A percentile compares a stretch with the other conserved stretches of the same genome.
phyloP scores from a whole-genome alignment of 2,113 vertebrate species.

The Grantiella picta region DNA sequence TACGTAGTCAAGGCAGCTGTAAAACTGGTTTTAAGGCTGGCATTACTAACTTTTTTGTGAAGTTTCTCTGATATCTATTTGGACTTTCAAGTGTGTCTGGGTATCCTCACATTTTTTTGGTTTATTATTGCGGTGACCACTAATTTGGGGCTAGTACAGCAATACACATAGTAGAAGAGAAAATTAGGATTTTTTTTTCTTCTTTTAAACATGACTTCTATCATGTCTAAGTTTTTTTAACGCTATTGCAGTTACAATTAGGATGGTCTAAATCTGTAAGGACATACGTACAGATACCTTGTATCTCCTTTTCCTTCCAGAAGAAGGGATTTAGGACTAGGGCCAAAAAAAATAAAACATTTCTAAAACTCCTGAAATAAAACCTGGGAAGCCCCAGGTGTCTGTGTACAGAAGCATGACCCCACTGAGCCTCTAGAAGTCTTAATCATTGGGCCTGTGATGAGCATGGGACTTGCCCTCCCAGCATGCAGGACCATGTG shows the following conservation, averaged over 20 bases:
- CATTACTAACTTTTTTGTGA: neutral
- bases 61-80: neutral
- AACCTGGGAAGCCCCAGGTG: neutral
- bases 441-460: rapidly evolving
- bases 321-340: neutral
- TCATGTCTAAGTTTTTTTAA: neutral
- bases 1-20: neutral
- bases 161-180: neutral
- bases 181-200: neutral
- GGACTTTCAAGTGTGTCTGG: neutral
- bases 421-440: neutral
- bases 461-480: rapidly evolving
- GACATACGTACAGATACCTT: rapidly evolving
- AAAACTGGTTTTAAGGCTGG: neutral
- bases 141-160: neutral
- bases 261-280: neutral
- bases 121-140: neutral
- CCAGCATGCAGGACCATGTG: rapidly evolving
- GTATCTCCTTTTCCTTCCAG: neutral
- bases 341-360: neutral
- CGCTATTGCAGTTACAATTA: neutral
- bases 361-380: neutral
- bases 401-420: rapidly evolving
- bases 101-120: neutral
- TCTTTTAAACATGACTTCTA: neutral